Percentiles rank a stretch among this genome's conserved stretches.
phyloP scores from a whole-genome alignment of 2,113 vertebrate species.

The Piaya cayana region DNA sequence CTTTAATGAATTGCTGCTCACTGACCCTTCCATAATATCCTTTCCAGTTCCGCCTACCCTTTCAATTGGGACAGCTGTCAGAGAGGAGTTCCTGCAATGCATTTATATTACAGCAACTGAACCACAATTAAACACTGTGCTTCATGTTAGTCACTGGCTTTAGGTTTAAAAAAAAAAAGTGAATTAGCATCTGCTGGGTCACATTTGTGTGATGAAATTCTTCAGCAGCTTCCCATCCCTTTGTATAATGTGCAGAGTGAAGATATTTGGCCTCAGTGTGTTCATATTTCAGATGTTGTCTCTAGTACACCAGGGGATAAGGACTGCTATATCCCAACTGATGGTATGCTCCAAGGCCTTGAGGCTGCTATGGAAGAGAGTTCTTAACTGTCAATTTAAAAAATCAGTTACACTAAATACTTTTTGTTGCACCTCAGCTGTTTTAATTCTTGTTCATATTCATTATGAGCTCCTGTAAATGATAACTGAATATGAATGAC shows the following conservation, averaged over 20 bases:
- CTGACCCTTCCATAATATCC: neutral
- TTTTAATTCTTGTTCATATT: conserved; percentile 12
- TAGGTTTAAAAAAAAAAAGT: neutral
- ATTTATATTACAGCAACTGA: neutral
- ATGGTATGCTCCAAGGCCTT: neutral
- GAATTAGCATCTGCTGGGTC: neutral
- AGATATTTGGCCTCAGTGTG: neutral
- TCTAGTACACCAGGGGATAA: neutral
- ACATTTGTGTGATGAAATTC: neutral
- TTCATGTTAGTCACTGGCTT: neutral
- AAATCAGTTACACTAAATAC: neutral
- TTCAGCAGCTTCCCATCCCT: neutral
- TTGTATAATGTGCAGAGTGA: neutral
- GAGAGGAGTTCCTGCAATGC: neutral
- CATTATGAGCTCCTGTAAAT: neutral
- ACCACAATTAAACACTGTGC: neutral
- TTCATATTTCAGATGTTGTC: neutral
- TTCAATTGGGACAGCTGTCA: neutral
- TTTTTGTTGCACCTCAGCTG: neutral
- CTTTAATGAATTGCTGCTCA: neutral
- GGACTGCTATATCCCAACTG: neutral
- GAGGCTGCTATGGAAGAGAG: neutral
- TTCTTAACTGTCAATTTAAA: neutral
- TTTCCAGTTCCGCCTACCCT: neutral
- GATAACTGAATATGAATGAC: neutral